phyloP scores from a whole-genome alignment of 2,888 invertebrate species.

The Tupiocoris notatus region DNA sequence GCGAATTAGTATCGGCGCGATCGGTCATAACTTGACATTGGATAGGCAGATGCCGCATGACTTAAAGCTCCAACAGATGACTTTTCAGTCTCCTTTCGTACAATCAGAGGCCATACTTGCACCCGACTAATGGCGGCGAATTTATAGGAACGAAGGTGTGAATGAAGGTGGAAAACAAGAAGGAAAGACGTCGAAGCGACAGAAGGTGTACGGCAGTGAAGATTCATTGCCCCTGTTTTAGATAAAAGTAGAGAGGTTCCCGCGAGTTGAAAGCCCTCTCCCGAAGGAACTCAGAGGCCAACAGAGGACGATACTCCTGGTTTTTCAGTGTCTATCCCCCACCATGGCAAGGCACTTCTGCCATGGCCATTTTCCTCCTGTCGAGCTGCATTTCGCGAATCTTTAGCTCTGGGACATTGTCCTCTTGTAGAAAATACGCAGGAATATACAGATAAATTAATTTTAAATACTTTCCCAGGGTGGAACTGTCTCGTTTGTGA shows the following conservation, averaged over 20 bases:
- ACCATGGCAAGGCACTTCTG: neutral
- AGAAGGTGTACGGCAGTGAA: slow-evolving; percentile 7
- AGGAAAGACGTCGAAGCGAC: neutral
- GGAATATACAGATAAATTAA: too few relatives aligned
- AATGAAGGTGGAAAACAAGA: slow-evolving; percentile 26
- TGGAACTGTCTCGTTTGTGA: too few relatives aligned
- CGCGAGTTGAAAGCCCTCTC: slow-evolving; percentile 36
- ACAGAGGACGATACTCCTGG: slow-evolving; percentile 38
- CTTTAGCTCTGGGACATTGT: too few relatives aligned
- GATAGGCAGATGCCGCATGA: too few relatives aligned
- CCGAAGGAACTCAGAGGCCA: slow-evolving; percentile 25
- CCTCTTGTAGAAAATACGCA: too few relatives aligned
- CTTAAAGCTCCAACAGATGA: too few relatives aligned
- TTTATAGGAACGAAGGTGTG: slow-evolving; percentile 3
- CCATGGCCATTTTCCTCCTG: neutral
- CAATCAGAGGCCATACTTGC: neutral
- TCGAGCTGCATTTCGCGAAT: neutral
- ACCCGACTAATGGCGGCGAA: neutral
- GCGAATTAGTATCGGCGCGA: too few relatives aligned
- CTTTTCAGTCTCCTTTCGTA: neutral
- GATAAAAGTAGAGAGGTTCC: slow-evolving; percentile 39
- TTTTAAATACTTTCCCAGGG: too few relatives aligned
- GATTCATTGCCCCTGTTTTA: slow-evolving; percentile 41
- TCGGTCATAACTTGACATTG: too few relatives aligned
- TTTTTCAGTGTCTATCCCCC: slow-evolving; percentile 31